Evolutionary conservation across 1,140 invertebrate genomes (phyloP), one percentile per base, ranked within the genome.

Genomic region (Hyposmocoma kahamanoa): DNA sequence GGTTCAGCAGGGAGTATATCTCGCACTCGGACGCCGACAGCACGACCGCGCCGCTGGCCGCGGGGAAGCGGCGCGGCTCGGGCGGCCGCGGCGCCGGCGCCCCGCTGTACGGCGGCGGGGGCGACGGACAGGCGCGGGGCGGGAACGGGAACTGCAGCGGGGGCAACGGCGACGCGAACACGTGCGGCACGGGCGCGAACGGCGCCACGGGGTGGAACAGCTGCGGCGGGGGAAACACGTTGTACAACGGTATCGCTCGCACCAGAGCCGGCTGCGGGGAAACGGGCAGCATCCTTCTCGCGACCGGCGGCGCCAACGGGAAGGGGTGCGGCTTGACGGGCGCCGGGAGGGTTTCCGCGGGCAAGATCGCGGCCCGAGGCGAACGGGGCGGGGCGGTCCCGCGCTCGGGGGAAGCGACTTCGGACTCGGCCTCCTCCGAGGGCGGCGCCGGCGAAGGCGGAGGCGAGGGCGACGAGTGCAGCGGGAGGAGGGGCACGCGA

Each of bases 11-110:
- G 22, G 46, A n/a, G 58, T 65, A 78, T 21, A 56, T 52, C 50
- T 67, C 61, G 49, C 63, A 68, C 43, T 78, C 74, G 1, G 50
- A 41, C 41, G 51, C 53, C 30, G 62, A 34, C 19, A 77, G 55
- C 32, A 39, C 42, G 36, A 70, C 64, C 10, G n/a, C 45, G 18
- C 42, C 47, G n/a, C 32, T 42, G 38, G 13, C 39, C 41, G 44
- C 18, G 3, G 30, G n/a, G 18, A n/a, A 2, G 19, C 18, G 42
- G 13, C 28, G 22, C 15, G 2, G 46, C n/a, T 15, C 26, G 39
- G 38, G 15, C 18, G 26, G 5, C 38, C 19, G 22, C 39, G 32
- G 43, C 47, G 43, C 32, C 36, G 50, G 39, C 26, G 24, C 11
- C 15, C 18, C 26, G 15, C 34, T 4, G 32, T n/a, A 10, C 20